phyloP scores from a whole-genome alignment of 2,113 vertebrate genomes.

The Channa argus region DNA sequence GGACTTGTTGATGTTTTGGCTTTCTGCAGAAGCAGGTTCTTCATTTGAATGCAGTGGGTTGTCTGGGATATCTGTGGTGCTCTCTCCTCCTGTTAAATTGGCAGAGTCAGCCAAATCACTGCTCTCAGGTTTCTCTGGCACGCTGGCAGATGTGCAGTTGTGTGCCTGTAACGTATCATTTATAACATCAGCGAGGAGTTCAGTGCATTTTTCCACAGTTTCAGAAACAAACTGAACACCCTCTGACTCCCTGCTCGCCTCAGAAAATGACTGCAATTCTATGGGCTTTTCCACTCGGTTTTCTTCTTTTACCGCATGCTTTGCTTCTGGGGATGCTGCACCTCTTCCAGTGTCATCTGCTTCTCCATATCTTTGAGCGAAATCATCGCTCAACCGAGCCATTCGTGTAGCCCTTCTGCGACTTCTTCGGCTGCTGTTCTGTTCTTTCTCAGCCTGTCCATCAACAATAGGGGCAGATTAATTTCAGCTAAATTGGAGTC shows the following conservation, averaged over 20 bases:
- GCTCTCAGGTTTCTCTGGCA: constrained; percentile 43
- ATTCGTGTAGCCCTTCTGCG: constrained; percentile 68
- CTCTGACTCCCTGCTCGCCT: constrained; percentile 17
- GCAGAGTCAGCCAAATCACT: constrained; percentile 7
- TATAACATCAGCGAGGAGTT: constrained; percentile 11
- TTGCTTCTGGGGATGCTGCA: constrained; percentile 15
- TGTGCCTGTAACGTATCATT: constrained; percentile 22
- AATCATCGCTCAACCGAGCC: constrained; percentile 69
- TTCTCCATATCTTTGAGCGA: constrained; percentile 49
- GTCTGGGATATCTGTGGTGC: constrained; percentile 8
- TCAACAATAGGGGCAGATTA: constrained; percentile 45
- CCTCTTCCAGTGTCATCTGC: constrained; percentile 19
- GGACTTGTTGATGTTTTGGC: constrained; percentile 8
- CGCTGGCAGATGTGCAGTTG: neutral
- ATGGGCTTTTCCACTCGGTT: neutral
- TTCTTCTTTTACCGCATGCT: constrained; percentile 17
- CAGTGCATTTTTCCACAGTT: neutral
- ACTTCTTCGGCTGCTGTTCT: constrained; percentile 56
- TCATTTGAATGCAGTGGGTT: constrained; percentile 5
- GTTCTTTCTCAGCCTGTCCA: constrained; percentile 71
- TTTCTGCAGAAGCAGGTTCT: constrained; percentile 8
- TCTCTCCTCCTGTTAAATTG: constrained; percentile 20
- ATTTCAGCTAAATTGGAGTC: constrained; percentile 2
- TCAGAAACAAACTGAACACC: constrained; percentile 14
- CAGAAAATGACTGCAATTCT: constrained; percentile 10